Evolutionary conservation across 2,888 invertebrate species (phyloP), one percentile per base, ranked within the genome.

Genomic region (Eumacrocentrus americanus): DNA sequence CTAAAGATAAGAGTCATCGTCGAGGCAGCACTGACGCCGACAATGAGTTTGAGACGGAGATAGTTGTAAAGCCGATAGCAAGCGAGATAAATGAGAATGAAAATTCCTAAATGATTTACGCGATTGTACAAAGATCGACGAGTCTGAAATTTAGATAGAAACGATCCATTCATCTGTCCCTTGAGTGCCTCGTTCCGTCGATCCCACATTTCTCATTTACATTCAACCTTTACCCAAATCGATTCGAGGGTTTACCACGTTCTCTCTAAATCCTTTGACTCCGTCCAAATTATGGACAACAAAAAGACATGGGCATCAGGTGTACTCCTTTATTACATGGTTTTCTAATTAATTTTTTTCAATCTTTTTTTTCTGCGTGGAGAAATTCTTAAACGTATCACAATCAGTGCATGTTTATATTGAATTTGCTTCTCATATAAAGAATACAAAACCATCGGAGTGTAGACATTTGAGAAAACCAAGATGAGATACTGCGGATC

Each of bases 21-120:
- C 68, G 62, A 23, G 62, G 63, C 25, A 60, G 61, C 3, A 62
- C 70, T 20, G 67, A 71, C 44, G 65, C 68, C 29, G 65, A 68
- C 7, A 65, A 70, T 16, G 66, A 69, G 48, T 62, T 58, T 20
- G 54, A 57, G 12, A 57, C 44, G 14, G 50, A 57, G 59, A 66
- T 62, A 52, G 61, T 62, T 58, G 34, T 23, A 47, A 42, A 52
- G 14, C 47, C 12, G 22, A 25, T 37, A 51, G 47, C 53, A 51
- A 57, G 42, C 50, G 50, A 34, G 44, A 58, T 42, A 42, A 57
- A 48, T 57, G 6, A 58, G 34, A 34, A 29, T 53, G 40, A 42
- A 22, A 20, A 34, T 46, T 46, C n/a, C n/a, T 18, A 29, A 60
- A 35, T 20, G 34, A 42, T 51, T 60, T n/a, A 44, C 48, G 37